Evolutionary conservation across 1,140 invertebrate genomes (phyloP), one percentile per base, ranked within the genome.

Genomic region (Mactra quadrangularis): DNA sequence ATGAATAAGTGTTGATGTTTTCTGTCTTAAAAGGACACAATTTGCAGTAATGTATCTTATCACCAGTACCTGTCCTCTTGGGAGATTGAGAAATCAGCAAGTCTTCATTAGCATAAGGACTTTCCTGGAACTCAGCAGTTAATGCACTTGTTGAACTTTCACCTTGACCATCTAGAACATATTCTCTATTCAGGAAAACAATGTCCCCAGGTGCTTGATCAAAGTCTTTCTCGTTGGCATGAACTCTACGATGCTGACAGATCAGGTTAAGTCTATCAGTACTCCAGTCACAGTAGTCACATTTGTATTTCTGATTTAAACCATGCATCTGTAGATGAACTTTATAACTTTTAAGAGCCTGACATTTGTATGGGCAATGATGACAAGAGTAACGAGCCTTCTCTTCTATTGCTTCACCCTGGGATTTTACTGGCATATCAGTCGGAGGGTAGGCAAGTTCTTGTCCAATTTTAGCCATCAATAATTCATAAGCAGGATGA

Each of bases 221-320:
- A 59, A 85, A 92, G 17, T 66, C 84, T 0, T 83, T 55, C 60
- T 90, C 88, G 50, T 79, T 72, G 22, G 71, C 50, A 64, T 92
- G 91, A 17, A 92, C 88, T 77, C 85, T 87, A 22, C 91, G 86
- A 72, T 92, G 91, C 38, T 90, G 87, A 57, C 88, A 87, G 52
- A 92, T 55, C 13, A 90, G 78, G 38, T 88, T 89, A 6, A 91
- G 82, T 59, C 88, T 70, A 59, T 91, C 87, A 52, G 88, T 86
- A 77, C 90, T 91, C 90, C 90, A 91, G 79, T 91, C 89, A 81
- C 91, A 92, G 76, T 84, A 90, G 64, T 92, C 90, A 83, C 91
- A 92, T 22, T 88, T 89, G 64, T 88, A 91, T 25, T 88, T 88
- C 9, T 81, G 85, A 68, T 88, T 89, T 19, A 86, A 47, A 3